Evolutionary conservation across 2,797 vertebrate species (phyloP).

Genomic region (Etheostoma nigrum): DNA sequence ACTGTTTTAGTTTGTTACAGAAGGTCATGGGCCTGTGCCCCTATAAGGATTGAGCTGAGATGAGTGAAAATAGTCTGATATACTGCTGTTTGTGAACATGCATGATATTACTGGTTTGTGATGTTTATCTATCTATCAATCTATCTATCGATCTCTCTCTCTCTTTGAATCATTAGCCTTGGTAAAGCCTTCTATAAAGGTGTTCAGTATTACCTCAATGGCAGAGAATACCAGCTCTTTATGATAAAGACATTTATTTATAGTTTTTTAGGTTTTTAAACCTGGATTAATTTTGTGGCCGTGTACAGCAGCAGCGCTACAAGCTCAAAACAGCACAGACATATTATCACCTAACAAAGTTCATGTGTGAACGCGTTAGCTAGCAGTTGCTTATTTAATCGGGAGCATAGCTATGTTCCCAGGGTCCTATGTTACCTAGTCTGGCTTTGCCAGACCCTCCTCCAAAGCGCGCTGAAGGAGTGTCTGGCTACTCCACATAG

Average conservation of each 20-base stretch:
- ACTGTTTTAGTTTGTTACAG: slow-evolving; percentile 44
- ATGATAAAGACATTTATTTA: background rate
- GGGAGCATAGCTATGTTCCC: too few species aligned
- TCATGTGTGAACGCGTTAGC: background rate
- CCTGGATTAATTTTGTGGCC: background rate
- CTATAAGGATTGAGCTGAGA: slow-evolving; percentile 18
- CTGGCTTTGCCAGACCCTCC: too few species aligned
- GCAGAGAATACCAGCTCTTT: background rate
- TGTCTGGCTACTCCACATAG: too few species aligned
- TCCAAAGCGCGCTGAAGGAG: too few species aligned
- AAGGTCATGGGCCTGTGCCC: slow-evolving; percentile 62
- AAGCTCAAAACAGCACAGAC: background rate
- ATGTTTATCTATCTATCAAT: too few species aligned
- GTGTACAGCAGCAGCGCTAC: background rate
- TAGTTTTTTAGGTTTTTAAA: background rate
- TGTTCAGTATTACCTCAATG: background rate
- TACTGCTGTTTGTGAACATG: slow-evolving; percentile 18
- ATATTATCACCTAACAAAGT: background rate
- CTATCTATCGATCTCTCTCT: too few species aligned
- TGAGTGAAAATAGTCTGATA: slow-evolving; percentile 12
- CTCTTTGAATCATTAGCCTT: background rate
- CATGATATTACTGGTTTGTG: background rate
- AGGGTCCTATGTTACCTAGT: too few species aligned
- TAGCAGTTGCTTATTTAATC: background rate
- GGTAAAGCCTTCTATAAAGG: background rate